Percentiles rank a stretch among this genome's conserved stretches.
Evolutionary conservation across 1,140 invertebrate genomes (phyloP).

Genomic region (Heliothis subflexa): DNA sequence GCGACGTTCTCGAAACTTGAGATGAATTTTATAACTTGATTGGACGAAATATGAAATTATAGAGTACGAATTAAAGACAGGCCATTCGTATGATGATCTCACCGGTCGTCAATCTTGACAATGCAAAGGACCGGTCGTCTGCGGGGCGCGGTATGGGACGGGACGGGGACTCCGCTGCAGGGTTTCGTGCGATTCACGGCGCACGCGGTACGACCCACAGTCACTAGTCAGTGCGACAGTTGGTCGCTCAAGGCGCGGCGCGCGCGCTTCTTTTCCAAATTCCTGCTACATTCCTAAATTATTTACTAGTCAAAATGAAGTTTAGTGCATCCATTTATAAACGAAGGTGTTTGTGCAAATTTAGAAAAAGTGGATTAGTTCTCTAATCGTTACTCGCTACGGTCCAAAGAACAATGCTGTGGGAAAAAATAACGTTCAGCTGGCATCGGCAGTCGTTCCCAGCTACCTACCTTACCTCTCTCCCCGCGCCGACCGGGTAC

Average conservation of each 20-base stretch:
- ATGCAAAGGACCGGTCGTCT: slow-evolving; percentile 80
- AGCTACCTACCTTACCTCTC: slow-evolving; percentile 82
- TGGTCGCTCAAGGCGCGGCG: slow-evolving; percentile 78
- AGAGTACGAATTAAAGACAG: slow-evolving; percentile 70
- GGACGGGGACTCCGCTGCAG: slow-evolving; percentile 72
- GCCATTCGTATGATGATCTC: slow-evolving; percentile 78
- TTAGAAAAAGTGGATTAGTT: slow-evolving; percentile 66
- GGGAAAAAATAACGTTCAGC: slow-evolving; percentile 87
- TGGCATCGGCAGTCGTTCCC: slow-evolving; percentile 85
- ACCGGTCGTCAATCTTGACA: slow-evolving; percentile 83
- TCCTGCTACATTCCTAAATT: slow-evolving; percentile 66
- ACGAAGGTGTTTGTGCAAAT: slow-evolving; percentile 60
- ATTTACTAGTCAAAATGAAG: slow-evolving; percentile 74
- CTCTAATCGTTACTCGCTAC: slow-evolving; percentile 72
- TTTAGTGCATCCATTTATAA: slow-evolving; percentile 57
- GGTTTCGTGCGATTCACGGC: slow-evolving; percentile 74
- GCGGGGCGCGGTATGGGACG: slow-evolving; percentile 66
- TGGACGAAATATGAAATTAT: slow-evolving; percentile 55
- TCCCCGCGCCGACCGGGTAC: slow-evolving; percentile 80
- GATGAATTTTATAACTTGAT: slow-evolving; percentile 35
- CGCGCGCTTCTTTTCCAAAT: slow-evolving; percentile 69
- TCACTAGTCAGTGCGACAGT: slow-evolving; percentile 76
- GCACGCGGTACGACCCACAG: slow-evolving; percentile 62
- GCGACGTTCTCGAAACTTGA: slow-evolving; percentile 35
- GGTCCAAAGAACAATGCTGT: slow-evolving; percentile 86